A percentile compares a stretch with the other conserved stretches of the same genome.
Evolutionary conservation across 2,888 invertebrate genomes (phyloP).

Genomic region (Callyntrura guangdongensis): DNA sequence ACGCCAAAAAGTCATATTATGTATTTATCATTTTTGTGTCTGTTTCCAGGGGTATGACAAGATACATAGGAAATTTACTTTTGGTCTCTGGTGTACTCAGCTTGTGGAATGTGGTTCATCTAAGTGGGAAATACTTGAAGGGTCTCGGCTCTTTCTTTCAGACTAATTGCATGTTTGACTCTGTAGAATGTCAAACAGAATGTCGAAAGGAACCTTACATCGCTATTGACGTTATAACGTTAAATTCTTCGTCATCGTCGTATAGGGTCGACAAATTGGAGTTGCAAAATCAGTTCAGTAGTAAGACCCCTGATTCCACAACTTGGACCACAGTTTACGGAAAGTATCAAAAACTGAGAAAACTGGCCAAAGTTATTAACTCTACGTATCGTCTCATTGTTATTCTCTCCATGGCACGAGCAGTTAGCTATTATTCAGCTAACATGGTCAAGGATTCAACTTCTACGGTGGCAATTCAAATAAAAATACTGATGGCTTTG

Average conservation of each 20-base stretch:
- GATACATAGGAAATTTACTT: conserved; percentile 10
- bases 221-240: no score
- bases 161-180: neutral
- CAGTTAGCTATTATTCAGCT: conserved; percentile 13
- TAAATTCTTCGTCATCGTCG: neutral
- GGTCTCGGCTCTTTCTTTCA: neutral
- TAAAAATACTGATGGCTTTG: neutral
- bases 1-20: no score
- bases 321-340: neutral
- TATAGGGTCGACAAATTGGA: neutral
- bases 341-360: neutral
- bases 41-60: conserved; percentile 2
- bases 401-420: neutral
- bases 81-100: conserved; percentile 1
- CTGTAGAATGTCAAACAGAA: no score
- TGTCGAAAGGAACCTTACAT: no score
- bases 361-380: neutral
- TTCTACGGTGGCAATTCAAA: neutral
- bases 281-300: neutral
- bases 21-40: no score
- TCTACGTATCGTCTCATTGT: neutral
- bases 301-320: neutral
- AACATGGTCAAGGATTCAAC: no score
- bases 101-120: neutral
- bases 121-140: neutral